phyloP scores from a whole-genome alignment of 2,888 invertebrate genomes.

The Tachina lurida region DNA sequence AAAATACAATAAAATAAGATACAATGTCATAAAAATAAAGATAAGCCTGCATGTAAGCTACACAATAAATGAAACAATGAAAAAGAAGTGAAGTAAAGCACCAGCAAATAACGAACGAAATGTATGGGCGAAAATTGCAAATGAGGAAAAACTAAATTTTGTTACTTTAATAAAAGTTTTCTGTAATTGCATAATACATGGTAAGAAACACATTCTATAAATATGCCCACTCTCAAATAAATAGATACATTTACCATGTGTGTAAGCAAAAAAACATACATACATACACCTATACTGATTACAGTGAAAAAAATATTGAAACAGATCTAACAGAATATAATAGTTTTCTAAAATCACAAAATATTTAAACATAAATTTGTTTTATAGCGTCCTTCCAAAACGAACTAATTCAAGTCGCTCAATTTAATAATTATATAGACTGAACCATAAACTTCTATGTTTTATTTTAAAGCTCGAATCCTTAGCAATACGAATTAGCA shows the following conservation, averaged over 20 bases:
- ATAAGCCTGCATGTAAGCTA: conserved; percentile 49
- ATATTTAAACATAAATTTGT: too few relatives aligned
- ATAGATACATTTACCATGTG: background rate
- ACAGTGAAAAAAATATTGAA: too few relatives aligned
- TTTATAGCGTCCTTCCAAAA: too few relatives aligned
- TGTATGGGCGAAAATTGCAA: background rate
- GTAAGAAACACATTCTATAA: background rate
- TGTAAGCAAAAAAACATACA: too few relatives aligned
- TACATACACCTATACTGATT: too few relatives aligned
- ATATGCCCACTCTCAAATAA: background rate
- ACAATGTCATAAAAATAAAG: conserved; percentile 62
- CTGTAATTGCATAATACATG: conserved; percentile 35
- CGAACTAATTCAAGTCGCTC: too few relatives aligned
- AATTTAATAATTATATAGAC: too few relatives aligned
- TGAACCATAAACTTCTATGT: too few relatives aligned
- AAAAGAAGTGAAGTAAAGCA: conserved; percentile 1
- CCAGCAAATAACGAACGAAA: background rate
- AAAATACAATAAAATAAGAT: conserved; percentile 55
- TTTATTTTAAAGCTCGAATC: too few relatives aligned
- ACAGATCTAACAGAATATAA: too few relatives aligned
- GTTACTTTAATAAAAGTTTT: conserved; percentile 32
- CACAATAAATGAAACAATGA: conserved; percentile 1
- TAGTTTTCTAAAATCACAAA: too few relatives aligned
- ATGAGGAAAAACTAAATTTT: conserved; percentile 5
- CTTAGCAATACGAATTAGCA: too few relatives aligned